Evolutionary conservation across 1,140 invertebrate genomes (phyloP).

Genomic region (Helicoverpa armigera): DNA sequence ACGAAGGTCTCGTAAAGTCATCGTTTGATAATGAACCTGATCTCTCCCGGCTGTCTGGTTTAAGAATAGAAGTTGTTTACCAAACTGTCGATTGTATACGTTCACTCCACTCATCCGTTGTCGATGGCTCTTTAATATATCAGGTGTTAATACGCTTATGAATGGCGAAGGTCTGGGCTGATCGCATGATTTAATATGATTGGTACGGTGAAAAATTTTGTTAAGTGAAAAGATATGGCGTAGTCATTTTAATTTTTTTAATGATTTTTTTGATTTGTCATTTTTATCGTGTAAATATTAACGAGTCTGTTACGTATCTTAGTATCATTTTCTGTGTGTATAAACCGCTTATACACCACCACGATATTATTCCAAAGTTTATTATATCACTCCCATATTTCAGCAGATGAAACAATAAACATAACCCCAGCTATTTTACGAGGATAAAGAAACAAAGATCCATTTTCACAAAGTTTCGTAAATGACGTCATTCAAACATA

Average conservation of each 20-base stretch:
- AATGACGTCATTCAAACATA: conserved; percentile 28
- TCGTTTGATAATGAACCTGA: conserved; percentile 79
- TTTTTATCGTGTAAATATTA: neutral
- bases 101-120: conserved; percentile 63
- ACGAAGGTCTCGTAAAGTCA: conserved; percentile 47
- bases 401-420: neutral
- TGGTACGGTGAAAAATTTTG: conserved; percentile 35
- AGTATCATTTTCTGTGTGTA: neutral
- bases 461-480: neutral
- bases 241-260: neutral
- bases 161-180: conserved; percentile 51
- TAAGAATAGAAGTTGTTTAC: conserved; percentile 79
- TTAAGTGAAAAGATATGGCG: neutral
- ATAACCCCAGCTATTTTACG: neutral
- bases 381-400: too few relatives aligned
- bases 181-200: conserved; percentile 36
- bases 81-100: conserved; percentile 66
- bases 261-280: neutral
- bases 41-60: conserved; percentile 53
- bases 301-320: neutral
- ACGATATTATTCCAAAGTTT: too few relatives aligned
- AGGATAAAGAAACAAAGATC: neutral
- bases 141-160: conserved; percentile 65
- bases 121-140: conserved; percentile 73
- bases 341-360: too few relatives aligned